Evolutionary conservation across 2,797 vertebrate genomes (phyloP).

Genomic region (Lates japonicus): DNA sequence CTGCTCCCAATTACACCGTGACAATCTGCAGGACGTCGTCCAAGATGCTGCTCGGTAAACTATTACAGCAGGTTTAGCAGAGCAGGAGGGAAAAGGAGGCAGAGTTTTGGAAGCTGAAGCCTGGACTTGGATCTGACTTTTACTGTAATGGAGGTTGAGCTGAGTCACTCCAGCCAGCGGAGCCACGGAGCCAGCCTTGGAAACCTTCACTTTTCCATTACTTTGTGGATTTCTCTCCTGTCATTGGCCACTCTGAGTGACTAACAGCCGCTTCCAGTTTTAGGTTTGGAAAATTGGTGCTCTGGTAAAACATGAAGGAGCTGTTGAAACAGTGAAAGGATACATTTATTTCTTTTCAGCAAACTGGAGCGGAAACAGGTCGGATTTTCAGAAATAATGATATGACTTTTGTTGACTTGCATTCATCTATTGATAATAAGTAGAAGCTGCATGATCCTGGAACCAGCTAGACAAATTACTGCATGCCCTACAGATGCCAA

Average conservation of each 20-base stretch:
- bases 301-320: constrained; percentile 58
- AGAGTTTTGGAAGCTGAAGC: constrained; percentile 20
- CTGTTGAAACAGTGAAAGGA: constrained; percentile 39
- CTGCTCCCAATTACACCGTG: constrained; percentile 59
- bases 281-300: constrained; percentile 47
- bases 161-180: constrained; percentile 64
- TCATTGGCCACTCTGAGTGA: constrained; percentile 44
- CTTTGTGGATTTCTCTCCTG: constrained; percentile 70
- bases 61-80: constrained; percentile 29
- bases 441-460: constrained; percentile 46
- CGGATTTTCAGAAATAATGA: constrained; percentile 58
- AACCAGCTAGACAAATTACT: constrained; percentile 1
- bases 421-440: constrained; percentile 3
- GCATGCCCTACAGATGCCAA: constrained; percentile 46
- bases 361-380: constrained; percentile 69
- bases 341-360: constrained; percentile 52
- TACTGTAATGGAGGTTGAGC: constrained; percentile 44
- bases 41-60: constrained; percentile 32
- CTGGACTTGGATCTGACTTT: constrained; percentile 42
- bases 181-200: constrained; percentile 44
- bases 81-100: constrained; percentile 28
- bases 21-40: constrained; percentile 39
- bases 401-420: constrained; percentile 33
- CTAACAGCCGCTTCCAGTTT: constrained; percentile 55
- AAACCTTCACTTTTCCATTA: constrained; percentile 69